Evolutionary conservation across 2,113 vertebrate species (phyloP).

Genomic region (Fregata magnificens): DNA sequence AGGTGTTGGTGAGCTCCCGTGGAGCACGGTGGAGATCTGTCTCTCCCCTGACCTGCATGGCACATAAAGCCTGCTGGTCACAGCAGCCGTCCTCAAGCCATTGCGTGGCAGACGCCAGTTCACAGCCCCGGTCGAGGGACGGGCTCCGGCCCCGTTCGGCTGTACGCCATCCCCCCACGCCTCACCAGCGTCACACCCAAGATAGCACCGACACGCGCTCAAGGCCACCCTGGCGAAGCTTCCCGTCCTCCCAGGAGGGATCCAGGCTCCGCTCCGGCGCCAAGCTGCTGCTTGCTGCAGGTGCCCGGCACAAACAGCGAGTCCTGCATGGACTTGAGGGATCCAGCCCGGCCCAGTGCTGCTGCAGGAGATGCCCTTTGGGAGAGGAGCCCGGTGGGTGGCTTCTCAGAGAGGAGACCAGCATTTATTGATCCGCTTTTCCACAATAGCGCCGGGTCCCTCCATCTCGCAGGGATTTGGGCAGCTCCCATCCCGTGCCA

Average conservation of each 20-base stretch:
- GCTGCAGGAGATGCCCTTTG: background rate
- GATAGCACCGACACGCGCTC: background rate
- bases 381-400: fast-evolving
- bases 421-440: background rate
- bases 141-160: background rate
- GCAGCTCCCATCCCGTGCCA: background rate
- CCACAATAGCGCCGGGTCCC: background rate
- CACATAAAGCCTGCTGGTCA: too few relatives aligned
- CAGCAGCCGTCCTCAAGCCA: fast-evolving
- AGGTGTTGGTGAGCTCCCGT: fast-evolving
- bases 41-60: background rate
- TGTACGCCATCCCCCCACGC: background rate
- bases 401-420: background rate
- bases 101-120: too few relatives aligned
- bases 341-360: background rate
- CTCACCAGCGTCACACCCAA: background rate
- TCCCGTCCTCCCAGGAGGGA: background rate
- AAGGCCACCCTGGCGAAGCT: background rate
- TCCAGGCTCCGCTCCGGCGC: background rate
- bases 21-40: background rate
- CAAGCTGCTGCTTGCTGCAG: background rate
- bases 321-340: fast-evolving
- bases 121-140: background rate
- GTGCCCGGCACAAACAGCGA: background rate
- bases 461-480: background rate